Base-by-base conservation (phyloP, 2,113 vertebrate genomes). In the Lutjanus erythropterus region DNA sequence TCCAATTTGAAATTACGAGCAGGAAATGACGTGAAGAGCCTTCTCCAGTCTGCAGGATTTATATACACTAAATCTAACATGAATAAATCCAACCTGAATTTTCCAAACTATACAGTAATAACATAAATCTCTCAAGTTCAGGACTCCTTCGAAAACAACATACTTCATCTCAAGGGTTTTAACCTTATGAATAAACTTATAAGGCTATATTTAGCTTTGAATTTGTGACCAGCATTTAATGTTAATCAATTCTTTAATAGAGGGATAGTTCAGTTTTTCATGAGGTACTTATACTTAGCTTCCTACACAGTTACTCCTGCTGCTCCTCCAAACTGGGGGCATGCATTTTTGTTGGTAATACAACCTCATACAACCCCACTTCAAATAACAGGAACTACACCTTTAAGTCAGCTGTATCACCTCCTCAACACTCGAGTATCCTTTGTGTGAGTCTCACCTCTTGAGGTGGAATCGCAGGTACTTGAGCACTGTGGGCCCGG, bases 401-500 rank as follows among this genome's bases (percentile, higher is more conserved):
- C n/a, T n/a, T n/a, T n/a, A n/a, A n/a, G n/a, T 33, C 14, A 61
- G 15, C 53, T 10, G 46, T 39, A 39, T 61, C 25, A 16, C 6
- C 23, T 21, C 44, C 11, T 10, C 7, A 6, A 12, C 5, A 52
- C 12, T 27, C 2, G 1, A n/a, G 5, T n/a, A 12, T 76, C 6
- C 9, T 50, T 29, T 23, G 8, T 10, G n/a, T 42, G 9, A 1
- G 1, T 23, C 96, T 96, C 74, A 94, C 98, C 98, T 96, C 86
- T 97, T 96, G 75, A 99, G 92, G 92, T 99, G 98, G 91, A 97
- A 97, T 75, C 86, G 94, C 86, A 99, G 95, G 89, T 98, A 98
- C 78, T 95, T 95, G 81, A 97, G 96, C 21, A 99, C 91, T 0
- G 89, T 88, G 52, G 90, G 88, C 78, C 97, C 96, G 1, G 98